Base-by-base conservation (phyloP, 2,113 vertebrate species). In the Clinocottus analis region DNA sequence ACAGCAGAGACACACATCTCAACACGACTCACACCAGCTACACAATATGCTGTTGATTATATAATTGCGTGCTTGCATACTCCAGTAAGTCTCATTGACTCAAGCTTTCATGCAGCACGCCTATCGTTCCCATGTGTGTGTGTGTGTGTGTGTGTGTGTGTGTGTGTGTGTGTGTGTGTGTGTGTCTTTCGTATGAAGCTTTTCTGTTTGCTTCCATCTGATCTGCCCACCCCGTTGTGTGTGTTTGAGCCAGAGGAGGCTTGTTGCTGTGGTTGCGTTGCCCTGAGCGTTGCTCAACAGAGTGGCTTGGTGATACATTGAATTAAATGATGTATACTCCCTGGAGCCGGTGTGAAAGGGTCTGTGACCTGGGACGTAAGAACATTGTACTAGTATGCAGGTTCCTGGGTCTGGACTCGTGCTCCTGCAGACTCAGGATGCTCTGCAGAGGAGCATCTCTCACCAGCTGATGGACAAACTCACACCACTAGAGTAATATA, bases 31-130 rank as follows among this genome's bases (percentile, higher is more conserved):
- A 75, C 39, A 35, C 78, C 79, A 75, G 80, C 72, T n/a, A 43
- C 53, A 90, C 84, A 91, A 91, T 91, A 84, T 80, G 87, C 7
- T 49, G 81, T 81, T 90, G 88, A 91, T 91, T 89, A 85, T 75
- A 88, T 90, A 90, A 91, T 83, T 81, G 82, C 75, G 83, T 82
- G 83, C 89, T 79, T 87, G 72, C 83, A 81, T 83, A 64, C 80
- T 82, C 71, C 84, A 77, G 35, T 74, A 82, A 76, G 83, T 82
- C 80, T 88, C 85, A 87, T 75, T 79, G 76, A 90, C 75, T 76
- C 25, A 43, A 75, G 72, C 85, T 76, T 89, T 85, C 65, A 86
- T 77, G 27, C 74, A 10, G 74, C 76, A 37, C 74, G 70, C 65
- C 84, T 45, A 16, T 91, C 77, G 47, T 89, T 75, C 64, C 71